Evolutionary conservation across 2,888 invertebrate species (phyloP), one percentile per base, ranked within the genome.

Genomic region (Pteria penguin): DNA sequence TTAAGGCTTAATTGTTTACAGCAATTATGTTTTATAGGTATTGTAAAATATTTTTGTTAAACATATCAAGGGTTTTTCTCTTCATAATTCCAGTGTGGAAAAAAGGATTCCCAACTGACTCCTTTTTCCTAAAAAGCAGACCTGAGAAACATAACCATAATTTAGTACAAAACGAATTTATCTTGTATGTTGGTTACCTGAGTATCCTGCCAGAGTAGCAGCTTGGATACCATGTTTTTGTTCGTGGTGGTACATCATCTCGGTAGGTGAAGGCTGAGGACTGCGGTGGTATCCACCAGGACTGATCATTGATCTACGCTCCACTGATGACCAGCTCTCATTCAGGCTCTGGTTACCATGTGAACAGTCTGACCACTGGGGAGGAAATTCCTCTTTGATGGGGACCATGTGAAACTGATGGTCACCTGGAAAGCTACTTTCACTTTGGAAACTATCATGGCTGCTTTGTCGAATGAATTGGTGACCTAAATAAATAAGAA

Each of bases 381-480:
- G 87, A 1, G 86, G 84, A 61, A 83, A 76, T 75, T 89, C 88
- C 18, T 84, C 80, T 75, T 88, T 88, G 31, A 84, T 86, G 62
- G 95, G 95, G 86, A 96, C 96, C 75, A 95, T 95, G 91, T 96
- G 96, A 91, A 96, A 96, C 80, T 95, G 94, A 74, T 84, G 84
- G 29, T 45, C 45, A 18, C 86, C 84, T 63, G 85, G 86, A 78
- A 78, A 89, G 62, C 78, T 82, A 45, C 45, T 45, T 45, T 45
- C 45, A 45, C 45, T 45, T 45, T 45, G 45, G 18, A 45, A 45
- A 45, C 45, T 45, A 58, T 83, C 83, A 31, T 78, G 81, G 18
- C 79, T 80, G 36, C 83, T 83, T 31, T 80, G 85, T 54, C 84
- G 84, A 66, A 88, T 78, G 77, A 83, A 88, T 63, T 86, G 86